Base-by-base conservation (phyloP, 2,113 vertebrate species). In the Anguilla rostrata region DNA sequence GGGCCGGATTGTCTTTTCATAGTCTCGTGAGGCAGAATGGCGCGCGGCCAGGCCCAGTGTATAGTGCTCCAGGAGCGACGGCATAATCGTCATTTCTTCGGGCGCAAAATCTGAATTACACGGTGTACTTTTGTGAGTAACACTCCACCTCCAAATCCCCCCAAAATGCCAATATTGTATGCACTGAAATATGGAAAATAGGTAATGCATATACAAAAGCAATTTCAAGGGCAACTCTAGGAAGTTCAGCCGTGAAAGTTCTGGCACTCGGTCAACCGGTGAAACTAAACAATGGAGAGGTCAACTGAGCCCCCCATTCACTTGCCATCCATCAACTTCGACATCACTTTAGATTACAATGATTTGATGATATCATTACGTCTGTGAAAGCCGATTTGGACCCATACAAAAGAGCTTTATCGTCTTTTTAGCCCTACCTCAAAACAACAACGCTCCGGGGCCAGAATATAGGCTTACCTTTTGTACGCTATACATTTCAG, bases 151-250 rank as follows among this genome's bases (percentile, higher is more conserved):
- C 53, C 49, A 80, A 49, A 85, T 79, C 57, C 34, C 20, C 16
- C 40, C 43, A 80, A 85, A 78, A 81, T 40, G 34, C 46, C 78
- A 49, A 80, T 60, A 85, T 85, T 80, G 34, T 41, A 34, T 80
- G 90, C 75, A 90, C 87, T 90, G 46, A 63, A 26, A 43, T 71
- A 87, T 83, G 53, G 84, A 83, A 83, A 85, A 81, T 60, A 46
- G 82, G 46, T 34, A 83, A 56, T n/a, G 82, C 46, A 29, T 8
- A 56, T 81, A 81, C 26, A 81, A 81, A 81, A 43, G 81, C 81
- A 53, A 29, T 82, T 43, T 41, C 41, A 46, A 81, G 80, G 5
- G 40, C n/a, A 11, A 26, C 78, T 81, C 71, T 39, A n/a, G 57
- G 26, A 46, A 39, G 57, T 82, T 82, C 41, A 71, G 15, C 22